A percentile compares a stretch with the other conserved stretches of the same genome.
These are phyloP conservation scores for Chrysolina oricalcia DNA, from an alignment of 2,888 invertebrate genomes.

Conservation along the genomic window DNA sequence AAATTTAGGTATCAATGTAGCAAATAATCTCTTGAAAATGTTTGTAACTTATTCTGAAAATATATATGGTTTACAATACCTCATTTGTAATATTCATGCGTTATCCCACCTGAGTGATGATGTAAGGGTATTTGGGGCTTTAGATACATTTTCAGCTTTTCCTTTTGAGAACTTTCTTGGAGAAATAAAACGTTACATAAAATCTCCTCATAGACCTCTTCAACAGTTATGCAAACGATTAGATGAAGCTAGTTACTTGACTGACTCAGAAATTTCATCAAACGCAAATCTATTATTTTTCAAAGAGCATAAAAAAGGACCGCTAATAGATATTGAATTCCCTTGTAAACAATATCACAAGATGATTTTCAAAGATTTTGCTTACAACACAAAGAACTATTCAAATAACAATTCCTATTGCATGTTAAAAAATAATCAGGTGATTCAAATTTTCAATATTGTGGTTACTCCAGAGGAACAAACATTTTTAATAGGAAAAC, in stretches of 20 bases:
- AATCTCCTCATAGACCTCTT: constrained; percentile 28
- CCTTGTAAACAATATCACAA: constrained; percentile 35
- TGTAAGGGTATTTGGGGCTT: constrained; percentile 29
- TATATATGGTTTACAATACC: constrained; percentile 36
- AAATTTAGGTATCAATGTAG: constrained; percentile 9
- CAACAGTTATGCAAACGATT: constrained; percentile 2
- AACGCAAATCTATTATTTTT: not conserved
- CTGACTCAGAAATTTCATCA: not conserved
- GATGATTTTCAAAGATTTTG: constrained; percentile 27
- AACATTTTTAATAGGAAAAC: not conserved
- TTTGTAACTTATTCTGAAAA: constrained; percentile 33
- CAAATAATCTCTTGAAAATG: constrained; percentile 17
- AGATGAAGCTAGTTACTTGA: constrained; percentile 8
- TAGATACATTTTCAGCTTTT: constrained; percentile 39
- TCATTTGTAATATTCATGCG: constrained; percentile 36
- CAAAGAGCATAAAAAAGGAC: not conserved
- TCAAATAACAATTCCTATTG: constrained; percentile 28
- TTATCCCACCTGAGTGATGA: constrained; percentile 38
- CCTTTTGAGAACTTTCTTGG: constrained; percentile 39
- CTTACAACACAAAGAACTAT: constrained; percentile 25
- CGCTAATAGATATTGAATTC: not conserved
- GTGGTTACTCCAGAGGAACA: not conserved
- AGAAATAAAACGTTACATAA: constrained; percentile 34
- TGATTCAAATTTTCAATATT: constrained; percentile 23
- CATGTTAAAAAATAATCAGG: constrained; percentile 16